phyloP scores from a whole-genome alignment of 2,888 invertebrate species.

The Helobdella robusta region DNA sequence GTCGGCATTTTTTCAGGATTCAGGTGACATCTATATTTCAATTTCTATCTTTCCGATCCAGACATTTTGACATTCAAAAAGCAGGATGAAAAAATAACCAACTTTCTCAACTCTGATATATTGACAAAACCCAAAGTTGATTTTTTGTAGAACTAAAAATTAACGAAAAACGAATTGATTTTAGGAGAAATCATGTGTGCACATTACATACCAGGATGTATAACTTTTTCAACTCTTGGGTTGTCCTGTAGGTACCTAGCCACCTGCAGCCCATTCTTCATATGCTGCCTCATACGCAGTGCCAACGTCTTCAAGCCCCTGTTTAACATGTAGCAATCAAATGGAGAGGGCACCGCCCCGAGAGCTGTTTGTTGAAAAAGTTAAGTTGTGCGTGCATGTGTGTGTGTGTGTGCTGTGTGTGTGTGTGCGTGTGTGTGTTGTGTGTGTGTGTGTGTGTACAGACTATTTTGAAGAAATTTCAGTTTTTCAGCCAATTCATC shows the following conservation, averaged over 20 bases:
- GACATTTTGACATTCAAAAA: too few species aligned
- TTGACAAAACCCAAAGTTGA: too few species aligned
- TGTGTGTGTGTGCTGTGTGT: slow-evolving; percentile 4
- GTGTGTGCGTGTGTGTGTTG: slow-evolving; percentile 1
- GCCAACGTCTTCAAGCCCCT: slow-evolving; percentile 49
- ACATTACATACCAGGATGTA: slow-evolving; percentile 50
- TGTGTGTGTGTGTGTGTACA: too few species aligned
- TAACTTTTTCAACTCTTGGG: slow-evolving; percentile 44
- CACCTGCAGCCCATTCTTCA: slow-evolving; percentile 46
- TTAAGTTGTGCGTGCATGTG: slow-evolving; percentile 4
- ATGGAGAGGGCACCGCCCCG: slow-evolving; percentile 88
- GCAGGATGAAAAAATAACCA: too few species aligned
- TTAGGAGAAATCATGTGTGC: too few species aligned
- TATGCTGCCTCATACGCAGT: slow-evolving; percentile 49
- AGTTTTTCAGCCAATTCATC: slow-evolving; percentile 64
- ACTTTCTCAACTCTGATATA: too few species aligned
- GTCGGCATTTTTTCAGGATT: too few species aligned
- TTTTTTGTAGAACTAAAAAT: too few species aligned
- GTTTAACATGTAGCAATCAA: slow-evolving; percentile 87
- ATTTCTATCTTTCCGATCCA: too few species aligned
- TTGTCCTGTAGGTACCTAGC: slow-evolving; percentile 45
- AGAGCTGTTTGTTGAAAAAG: slow-evolving; percentile 62
- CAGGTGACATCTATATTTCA: too few species aligned
- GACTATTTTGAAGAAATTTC: slow-evolving; percentile 78
- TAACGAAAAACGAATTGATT: too few species aligned